These are phyloP conservation scores for Clanis bilineata DNA, from an alignment of 2,888 invertebrate genomes.

Conservation along the genomic window DNA sequence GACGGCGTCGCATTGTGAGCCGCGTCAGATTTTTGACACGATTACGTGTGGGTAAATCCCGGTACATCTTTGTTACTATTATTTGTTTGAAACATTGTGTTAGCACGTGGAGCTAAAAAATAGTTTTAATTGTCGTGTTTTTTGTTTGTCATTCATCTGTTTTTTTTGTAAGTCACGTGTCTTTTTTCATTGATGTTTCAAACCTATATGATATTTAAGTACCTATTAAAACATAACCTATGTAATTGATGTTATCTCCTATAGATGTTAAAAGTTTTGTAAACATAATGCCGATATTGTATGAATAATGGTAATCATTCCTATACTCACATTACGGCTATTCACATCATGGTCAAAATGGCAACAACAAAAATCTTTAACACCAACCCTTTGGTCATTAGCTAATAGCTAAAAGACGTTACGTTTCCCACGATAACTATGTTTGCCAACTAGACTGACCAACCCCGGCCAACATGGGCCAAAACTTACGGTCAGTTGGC, in stretches of 20 bases:
- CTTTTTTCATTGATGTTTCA: not conserved
- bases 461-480: slow-evolving; percentile 65
- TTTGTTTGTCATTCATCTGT: not conserved
- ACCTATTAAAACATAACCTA: too few species aligned
- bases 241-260: too few species aligned
- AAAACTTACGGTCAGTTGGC: slow-evolving; percentile 72
- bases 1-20: slow-evolving; percentile 49
- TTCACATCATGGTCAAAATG: not conserved
- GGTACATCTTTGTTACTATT: slow-evolving; percentile 30
- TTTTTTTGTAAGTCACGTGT: too few species aligned
- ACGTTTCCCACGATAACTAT: slow-evolving; percentile 68
- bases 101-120: not conserved
- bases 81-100: slow-evolving; percentile 20
- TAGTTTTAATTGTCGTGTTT: slow-evolving; percentile 5
- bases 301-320: not conserved
- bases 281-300: not conserved
- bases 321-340: not conserved
- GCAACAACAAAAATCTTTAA: not conserved
- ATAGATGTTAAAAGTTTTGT: too few species aligned
- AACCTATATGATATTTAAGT: not conserved
- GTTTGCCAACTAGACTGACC: slow-evolving; percentile 62
- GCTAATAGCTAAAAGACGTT: slow-evolving; percentile 45
- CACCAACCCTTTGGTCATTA: slow-evolving; percentile 9
- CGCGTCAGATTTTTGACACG: slow-evolving; percentile 59
- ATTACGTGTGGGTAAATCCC: slow-evolving; percentile 47